phyloP scores from a whole-genome alignment of 2,797 vertebrate genomes.

The Typhlichthys eigenmanni region DNA sequence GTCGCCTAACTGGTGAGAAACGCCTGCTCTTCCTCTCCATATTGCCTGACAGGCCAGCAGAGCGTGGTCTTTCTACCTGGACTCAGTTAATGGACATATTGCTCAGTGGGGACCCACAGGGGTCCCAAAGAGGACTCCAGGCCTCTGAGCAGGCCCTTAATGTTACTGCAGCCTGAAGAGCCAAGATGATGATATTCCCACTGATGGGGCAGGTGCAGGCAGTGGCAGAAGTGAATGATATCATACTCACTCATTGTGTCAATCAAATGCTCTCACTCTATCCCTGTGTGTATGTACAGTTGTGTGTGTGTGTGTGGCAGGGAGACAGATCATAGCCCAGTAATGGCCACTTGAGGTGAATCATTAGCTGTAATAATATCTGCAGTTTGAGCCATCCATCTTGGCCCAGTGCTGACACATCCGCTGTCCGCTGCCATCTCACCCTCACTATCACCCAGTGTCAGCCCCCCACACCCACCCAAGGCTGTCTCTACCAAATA shows the following conservation, averaged over 20 bases:
- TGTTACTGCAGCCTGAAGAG: conserved; percentile 24
- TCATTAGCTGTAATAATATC: conserved; percentile 80
- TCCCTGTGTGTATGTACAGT: conserved; percentile 24
- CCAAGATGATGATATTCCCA: conserved; percentile 24
- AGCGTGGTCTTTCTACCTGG: not conserved
- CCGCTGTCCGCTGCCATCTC: conserved; percentile 26
- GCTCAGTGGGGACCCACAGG: no score
- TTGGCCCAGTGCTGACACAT: conserved; percentile 51
- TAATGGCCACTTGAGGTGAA: conserved; percentile 77
- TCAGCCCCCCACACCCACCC: conserved; percentile 12
- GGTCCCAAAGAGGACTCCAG: not conserved
- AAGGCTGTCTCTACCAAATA: not conserved
- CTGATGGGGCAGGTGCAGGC: conserved; percentile 14
- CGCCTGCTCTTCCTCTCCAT: conserved; percentile 12
- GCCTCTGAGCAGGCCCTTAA: conserved; percentile 9
- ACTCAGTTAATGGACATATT: no score
- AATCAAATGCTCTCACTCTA: conserved; percentile 4
- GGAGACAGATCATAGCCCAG: conserved; percentile 57
- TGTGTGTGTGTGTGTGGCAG: conserved; percentile 8
- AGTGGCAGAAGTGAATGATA: conserved; percentile 27
- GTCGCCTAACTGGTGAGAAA: conserved; percentile 14
- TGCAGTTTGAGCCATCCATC: conserved; percentile 69
- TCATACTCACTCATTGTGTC: conserved; percentile 15
- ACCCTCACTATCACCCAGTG: conserved; percentile 20
- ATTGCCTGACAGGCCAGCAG: not conserved